Conservation (phyloP, 2,888 invertebrate genomes). For the Ectropis crepuscularia region DNA sequence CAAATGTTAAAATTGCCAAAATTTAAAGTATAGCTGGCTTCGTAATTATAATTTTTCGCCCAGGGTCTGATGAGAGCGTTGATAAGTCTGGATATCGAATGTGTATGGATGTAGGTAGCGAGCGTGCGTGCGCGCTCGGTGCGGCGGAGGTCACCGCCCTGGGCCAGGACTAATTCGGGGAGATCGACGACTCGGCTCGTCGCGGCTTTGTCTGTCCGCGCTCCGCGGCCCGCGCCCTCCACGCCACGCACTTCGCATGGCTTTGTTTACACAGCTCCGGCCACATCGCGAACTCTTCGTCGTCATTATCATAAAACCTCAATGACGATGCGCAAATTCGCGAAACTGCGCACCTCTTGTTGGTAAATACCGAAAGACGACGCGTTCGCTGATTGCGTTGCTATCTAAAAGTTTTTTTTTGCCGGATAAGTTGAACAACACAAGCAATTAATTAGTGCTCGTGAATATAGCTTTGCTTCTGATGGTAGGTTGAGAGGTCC, state of each 20-base stretch:
- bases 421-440: background rate
- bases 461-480: slow-evolving; percentile 32
- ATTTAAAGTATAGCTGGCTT: too few species aligned
- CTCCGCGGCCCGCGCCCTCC: slow-evolving; percentile 42
- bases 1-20: too few species aligned
- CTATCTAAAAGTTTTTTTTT: slow-evolving; percentile 15
- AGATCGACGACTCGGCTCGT: slow-evolving; percentile 77
- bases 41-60: too few species aligned
- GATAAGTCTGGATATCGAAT: slow-evolving; percentile 31
- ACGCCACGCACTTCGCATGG: slow-evolving; percentile 55
- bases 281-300: slow-evolving; percentile 45
- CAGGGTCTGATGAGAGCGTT: slow-evolving; percentile 3
- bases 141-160: slow-evolving; percentile 76
- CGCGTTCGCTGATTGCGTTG: slow-evolving; percentile 35
- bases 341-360: slow-evolving; percentile 39
- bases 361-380: slow-evolving; percentile 14
- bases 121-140: slow-evolving; percentile 50
- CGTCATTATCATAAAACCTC: slow-evolving; percentile 51
- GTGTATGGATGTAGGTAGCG: slow-evolving; percentile 44
- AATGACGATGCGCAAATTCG: slow-evolving; percentile 40
- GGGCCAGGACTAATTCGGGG: slow-evolving; percentile 84
- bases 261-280: slow-evolving; percentile 61
- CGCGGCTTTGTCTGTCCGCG: slow-evolving; percentile 75
- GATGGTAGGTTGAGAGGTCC: slow-evolving; percentile 52
- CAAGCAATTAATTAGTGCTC: slow-evolving; percentile 4